These are phyloP conservation scores for Chaitophorus viminalis DNA, from an alignment of 2,888 invertebrate species.

Conservation along the genomic window DNA sequence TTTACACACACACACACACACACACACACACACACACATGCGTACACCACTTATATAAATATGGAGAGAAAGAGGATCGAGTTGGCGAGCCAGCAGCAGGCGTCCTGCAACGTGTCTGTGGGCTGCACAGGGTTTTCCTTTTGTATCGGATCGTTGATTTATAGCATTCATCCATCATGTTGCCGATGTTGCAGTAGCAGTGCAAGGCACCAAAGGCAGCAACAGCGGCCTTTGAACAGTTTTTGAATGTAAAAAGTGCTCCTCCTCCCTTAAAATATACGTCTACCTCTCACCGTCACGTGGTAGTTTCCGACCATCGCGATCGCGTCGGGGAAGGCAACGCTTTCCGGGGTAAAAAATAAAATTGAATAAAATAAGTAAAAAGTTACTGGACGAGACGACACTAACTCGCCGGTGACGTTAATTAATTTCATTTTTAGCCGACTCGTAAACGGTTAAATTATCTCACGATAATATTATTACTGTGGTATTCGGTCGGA, in stretches of 20 bases:
- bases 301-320: background rate
- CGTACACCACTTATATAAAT: background rate
- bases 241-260: constrained; percentile 40
- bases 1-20: background rate
- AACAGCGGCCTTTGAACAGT: constrained; percentile 34
- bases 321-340: background rate
- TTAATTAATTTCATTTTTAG: constrained; percentile 43
- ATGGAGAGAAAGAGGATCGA: background rate
- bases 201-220: background rate
- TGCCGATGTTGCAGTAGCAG: constrained; percentile 31
- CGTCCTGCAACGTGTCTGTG: constrained; percentile 1
- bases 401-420: background rate
- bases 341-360: background rate
- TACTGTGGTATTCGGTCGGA: background rate
- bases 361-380: background rate
- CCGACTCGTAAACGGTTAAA: constrained; percentile 10
- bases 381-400: background rate
- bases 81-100: constrained; percentile 15
- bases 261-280: background rate
- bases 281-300: background rate
- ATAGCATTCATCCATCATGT: constrained; percentile 56
- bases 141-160: constrained; percentile 51
- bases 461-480: background rate
- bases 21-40: background rate
- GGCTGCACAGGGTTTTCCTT: background rate